These are phyloP conservation scores for Pseudopodoces humilis DNA, from an alignment of 2,113 vertebrate genomes.

Conservation along the genomic window DNA sequence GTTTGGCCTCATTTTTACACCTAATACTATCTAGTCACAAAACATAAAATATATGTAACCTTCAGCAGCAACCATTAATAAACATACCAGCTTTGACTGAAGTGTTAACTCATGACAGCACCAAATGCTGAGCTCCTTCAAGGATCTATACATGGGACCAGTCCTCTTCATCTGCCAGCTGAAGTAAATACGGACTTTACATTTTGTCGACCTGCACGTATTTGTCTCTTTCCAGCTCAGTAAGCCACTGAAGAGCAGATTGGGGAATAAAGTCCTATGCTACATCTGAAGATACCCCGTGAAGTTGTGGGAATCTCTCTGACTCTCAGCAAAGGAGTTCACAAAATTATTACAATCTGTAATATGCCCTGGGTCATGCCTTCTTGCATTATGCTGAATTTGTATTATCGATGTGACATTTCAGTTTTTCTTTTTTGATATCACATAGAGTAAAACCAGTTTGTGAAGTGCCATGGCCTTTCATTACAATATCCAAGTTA, in stretches of 20 bases:
- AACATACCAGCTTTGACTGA: not conserved
- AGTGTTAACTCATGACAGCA: not conserved
- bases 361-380: not conserved
- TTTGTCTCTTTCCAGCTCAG: not conserved
- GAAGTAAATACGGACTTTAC: not conserved
- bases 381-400: not conserved
- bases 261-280: not conserved
- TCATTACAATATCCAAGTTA: not conserved
- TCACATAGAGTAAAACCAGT: not conserved
- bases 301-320: not conserved
- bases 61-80: not conserved
- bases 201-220: not conserved
- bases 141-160: not conserved
- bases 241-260: not conserved
- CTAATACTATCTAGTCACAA: not conserved
- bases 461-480: not conserved
- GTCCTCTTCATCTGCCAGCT: not conserved
- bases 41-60: rapidly evolving
- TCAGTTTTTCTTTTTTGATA: not conserved
- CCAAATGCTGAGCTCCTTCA: not conserved
- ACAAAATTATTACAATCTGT: not conserved
- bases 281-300: not conserved
- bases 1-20: not conserved
- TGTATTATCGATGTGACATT: not conserved
- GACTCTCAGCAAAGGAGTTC: not conserved